These are phyloP conservation scores for Achlya flavicornis DNA, from an alignment of 2,888 invertebrate genomes.

Conservation along the genomic window DNA sequence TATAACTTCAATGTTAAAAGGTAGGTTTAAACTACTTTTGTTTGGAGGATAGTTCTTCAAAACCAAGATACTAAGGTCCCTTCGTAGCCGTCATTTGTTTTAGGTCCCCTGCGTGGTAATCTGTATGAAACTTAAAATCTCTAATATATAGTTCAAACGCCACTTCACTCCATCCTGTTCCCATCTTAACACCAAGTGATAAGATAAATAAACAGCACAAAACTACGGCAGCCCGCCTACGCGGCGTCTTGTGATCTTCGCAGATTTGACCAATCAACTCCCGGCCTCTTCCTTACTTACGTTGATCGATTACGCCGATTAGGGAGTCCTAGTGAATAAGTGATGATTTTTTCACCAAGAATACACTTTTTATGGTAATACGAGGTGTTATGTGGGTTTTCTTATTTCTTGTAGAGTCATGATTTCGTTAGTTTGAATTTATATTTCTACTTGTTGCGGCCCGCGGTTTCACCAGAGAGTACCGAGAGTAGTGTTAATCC, in stretches of 20 bases:
- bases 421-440: neutral
- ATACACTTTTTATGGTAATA: neutral
- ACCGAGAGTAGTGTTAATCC: too few relatives aligned
- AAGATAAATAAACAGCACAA: slow-evolving; percentile 49
- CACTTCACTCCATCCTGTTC: slow-evolving; percentile 12
- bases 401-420: neutral
- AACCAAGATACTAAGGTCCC: too few relatives aligned
- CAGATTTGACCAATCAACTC: slow-evolving; percentile 79
- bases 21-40: too few relatives aligned
- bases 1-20: too few relatives aligned
- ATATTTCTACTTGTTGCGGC: neutral
- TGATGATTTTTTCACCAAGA: slow-evolving; percentile 3
- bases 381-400: neutral
- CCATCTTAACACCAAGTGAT: slow-evolving; percentile 32
- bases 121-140: too few relatives aligned
- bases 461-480: too few relatives aligned
- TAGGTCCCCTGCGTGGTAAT: too few relatives aligned
- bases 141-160: too few relatives aligned
- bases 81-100: too few relatives aligned
- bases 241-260: slow-evolving; percentile 60
- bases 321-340: slow-evolving; percentile 5
- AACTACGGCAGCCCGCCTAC: slow-evolving; percentile 49
- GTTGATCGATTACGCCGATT: slow-evolving; percentile 7
- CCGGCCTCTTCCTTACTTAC: slow-evolving; percentile 24
- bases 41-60: too few relatives aligned